These are phyloP conservation scores for Allolobophora icterica DNA, from an alignment of 2,888 invertebrate genomes.

Conservation along the genomic window DNA sequence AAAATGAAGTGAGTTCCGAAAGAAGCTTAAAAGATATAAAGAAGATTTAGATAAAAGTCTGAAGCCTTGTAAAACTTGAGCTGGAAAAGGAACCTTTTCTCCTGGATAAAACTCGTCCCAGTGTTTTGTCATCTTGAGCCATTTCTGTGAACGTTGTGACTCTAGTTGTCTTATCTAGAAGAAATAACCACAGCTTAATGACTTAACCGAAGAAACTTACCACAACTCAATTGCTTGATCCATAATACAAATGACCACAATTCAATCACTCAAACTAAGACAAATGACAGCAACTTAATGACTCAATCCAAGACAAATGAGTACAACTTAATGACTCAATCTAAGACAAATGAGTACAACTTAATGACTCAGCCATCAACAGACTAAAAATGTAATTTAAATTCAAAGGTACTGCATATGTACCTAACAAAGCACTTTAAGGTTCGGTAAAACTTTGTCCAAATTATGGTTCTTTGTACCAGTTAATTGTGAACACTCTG, in stretches of 20 bases:
- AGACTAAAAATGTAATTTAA: no score
- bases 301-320: no score
- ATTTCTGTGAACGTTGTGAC: constrained; percentile 90
- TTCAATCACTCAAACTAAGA: no score
- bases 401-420: no score
- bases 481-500: not conserved
- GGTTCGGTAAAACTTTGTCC: not conserved
- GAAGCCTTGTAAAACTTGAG: not conserved
- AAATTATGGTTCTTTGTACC: not conserved
- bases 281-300: no score
- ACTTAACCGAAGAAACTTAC: constrained; percentile 51
- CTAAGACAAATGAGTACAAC: no score
- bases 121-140: constrained; percentile 90
- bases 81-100: constrained; percentile 54
- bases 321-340: no score
- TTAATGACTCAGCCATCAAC: no score
- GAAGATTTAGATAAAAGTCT: not conserved
- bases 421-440: not conserved
- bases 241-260: no score
- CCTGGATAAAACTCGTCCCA: constrained; percentile 75
- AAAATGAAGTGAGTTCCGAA: not conserved
- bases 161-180: constrained; percentile 70
- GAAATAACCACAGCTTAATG: not conserved
- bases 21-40: not conserved
- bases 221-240: no score